Evolutionary conservation across 2,888 invertebrate species (phyloP).

Genomic region (Rugalucina vietnamica): DNA sequence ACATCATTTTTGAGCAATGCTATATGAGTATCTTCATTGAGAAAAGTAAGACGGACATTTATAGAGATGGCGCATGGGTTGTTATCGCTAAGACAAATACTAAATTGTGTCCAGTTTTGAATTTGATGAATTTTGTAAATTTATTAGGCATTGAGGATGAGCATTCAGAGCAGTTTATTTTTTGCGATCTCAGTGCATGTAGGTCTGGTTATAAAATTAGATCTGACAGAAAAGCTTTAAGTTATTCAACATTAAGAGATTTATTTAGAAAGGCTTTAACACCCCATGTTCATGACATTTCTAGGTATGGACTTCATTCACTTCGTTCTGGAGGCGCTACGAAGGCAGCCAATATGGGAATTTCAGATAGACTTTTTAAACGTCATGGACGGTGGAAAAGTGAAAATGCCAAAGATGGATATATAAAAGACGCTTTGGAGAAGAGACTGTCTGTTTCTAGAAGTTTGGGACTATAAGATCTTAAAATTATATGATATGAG

Average conservation of each 20-base stretch:
- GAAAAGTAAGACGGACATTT: conserved; percentile 37
- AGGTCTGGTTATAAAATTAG: conserved; percentile 9
- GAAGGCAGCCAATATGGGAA: conserved; percentile 24
- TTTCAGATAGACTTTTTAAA: conserved; percentile 36
- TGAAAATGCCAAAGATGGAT: not conserved
- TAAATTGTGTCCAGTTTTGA: conserved; percentile 19
- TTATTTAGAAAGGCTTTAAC: conserved; percentile 32
- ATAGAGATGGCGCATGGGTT: conserved; percentile 39
- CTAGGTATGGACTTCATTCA: conserved; percentile 20
- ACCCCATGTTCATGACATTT: conserved; percentile 28
- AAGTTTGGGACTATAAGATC: conserved; percentile 6
- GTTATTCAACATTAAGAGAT: conserved; percentile 29
- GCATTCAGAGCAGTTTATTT: not conserved
- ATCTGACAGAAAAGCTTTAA: not conserved
- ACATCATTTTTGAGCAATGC: conserved; percentile 15
- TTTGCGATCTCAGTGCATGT: conserved; percentile 4
- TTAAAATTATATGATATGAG: too few species aligned
- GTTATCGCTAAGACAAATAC: conserved; percentile 25
- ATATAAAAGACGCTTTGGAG: not conserved
- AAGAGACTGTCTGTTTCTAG: conserved; percentile 19
- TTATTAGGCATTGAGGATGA: not conserved
- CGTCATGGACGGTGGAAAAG: conserved; percentile 27
- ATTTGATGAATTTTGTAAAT: not conserved
- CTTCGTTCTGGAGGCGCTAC: conserved; percentile 35
- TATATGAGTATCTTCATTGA: conserved; percentile 38